Base-by-base conservation (phyloP, 2,113 vertebrate species). In the Nyctibius bracteatus region DNA sequence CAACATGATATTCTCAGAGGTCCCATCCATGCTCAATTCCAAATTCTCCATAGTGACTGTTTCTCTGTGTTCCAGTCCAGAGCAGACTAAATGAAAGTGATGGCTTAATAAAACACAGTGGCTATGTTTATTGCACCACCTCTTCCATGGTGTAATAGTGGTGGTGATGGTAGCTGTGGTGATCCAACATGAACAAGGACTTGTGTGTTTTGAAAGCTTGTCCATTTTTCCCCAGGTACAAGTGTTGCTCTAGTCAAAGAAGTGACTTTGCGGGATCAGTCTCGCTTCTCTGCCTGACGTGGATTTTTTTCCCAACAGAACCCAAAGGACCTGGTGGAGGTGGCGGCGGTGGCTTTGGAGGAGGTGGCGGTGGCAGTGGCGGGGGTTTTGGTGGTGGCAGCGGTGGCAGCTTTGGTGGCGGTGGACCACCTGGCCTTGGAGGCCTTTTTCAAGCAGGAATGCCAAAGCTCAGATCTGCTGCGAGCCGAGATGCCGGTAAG, bases 361-460 rank as follows among this genome's bases (percentile, higher is more conserved):
- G 98, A 4, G 97, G 98, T 0, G 95, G 98, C 0, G 65, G 98
- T 2, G 98, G 97, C n/a, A 78, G 96, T 1, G 2, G 98, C 0
- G 92, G 96, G 3, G 81, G 97, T 0, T 97, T 98, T 3, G 84
- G 98, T 5, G 97, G 98, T 2, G 92, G 97, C 0, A 4, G 97
- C 2, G 66, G 97, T 1, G 83, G 98, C 0, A 27, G 96, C 15
- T 97, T 98, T 0, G 51, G 98, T 2, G 97, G 98, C 0, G 37
- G 96, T 10, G 98, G 98, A 35, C 98, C 98, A 15, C 97, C 98
- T n/a, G 98, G 99, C 61, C 98, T 99, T 88, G 99, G 99, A 94
- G 99, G 99, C 79, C 97, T 99, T 43, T 99, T 99, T 96, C 99
- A 99, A 77, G 98, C 99, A 46, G 99, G 99, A 87, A 99, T 99